A percentile compares a stretch with the other conserved stretches of the same genome.
These are phyloP conservation scores for Molorchus minor DNA, from an alignment of 2,888 invertebrate species.

Conservation along the genomic window DNA sequence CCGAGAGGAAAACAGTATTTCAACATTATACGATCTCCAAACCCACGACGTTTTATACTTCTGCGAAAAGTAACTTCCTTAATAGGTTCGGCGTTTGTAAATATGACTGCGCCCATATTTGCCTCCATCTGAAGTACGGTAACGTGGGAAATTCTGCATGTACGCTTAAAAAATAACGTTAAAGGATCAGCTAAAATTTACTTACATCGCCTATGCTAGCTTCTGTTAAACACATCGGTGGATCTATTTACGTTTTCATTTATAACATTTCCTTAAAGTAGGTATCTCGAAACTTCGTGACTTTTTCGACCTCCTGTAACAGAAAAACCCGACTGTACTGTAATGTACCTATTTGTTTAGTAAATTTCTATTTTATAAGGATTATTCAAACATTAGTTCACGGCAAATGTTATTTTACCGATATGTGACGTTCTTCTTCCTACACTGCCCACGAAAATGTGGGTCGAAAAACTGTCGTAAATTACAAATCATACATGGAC, in stretches of 20 bases:
- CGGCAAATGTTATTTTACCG: slow-evolving; percentile 15
- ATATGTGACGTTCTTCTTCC: slow-evolving; percentile 17
- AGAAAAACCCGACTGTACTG: slow-evolving; percentile 1
- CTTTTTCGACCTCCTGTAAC: slow-evolving; percentile 3
- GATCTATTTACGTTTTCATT: slow-evolving; percentile 23
- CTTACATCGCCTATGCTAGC: slow-evolving; percentile 17
- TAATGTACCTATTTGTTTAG: slow-evolving; percentile 16
- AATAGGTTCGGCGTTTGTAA: slow-evolving; percentile 13
- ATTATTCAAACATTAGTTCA: slow-evolving; percentile 14
- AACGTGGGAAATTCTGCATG: slow-evolving; percentile 22
- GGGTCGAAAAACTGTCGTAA: not conserved
- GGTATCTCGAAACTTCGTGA: slow-evolving; percentile 6
- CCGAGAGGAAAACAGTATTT: not conserved
- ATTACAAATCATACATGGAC: too few relatives aligned
- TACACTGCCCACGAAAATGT: slow-evolving; percentile 4
- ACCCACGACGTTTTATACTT: slow-evolving; percentile 9
- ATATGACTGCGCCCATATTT: slow-evolving; percentile 20
- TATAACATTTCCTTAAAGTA: slow-evolving; percentile 19
- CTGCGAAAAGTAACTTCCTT: slow-evolving; percentile 20
- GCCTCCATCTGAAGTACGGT: slow-evolving; percentile 12
- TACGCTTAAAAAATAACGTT: slow-evolving; percentile 18
- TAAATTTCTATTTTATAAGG: slow-evolving; percentile 23
- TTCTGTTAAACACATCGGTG: slow-evolving; percentile 15
- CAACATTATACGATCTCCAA: slow-evolving; percentile 1
- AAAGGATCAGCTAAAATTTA: slow-evolving; percentile 19